These are phyloP conservation scores for Melanotaenia maccullochi DNA, from an alignment of 2,797 vertebrate genomes.

Conservation along the genomic window DNA sequence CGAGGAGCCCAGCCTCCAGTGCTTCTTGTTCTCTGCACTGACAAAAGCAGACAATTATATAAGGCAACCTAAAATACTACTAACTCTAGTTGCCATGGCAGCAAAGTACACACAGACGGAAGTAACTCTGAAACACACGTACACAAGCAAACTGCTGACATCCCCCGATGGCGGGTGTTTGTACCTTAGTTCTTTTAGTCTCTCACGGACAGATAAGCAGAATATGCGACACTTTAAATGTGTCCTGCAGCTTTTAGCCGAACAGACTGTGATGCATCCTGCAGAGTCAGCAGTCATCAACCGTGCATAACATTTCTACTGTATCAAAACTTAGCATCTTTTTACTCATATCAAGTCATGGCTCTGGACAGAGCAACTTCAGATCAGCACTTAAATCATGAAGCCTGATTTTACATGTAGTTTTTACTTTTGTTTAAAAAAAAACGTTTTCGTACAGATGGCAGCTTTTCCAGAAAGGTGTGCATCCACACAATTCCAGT, in stretches of 20 bases:
- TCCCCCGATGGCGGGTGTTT: conserved; percentile 35
- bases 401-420: neutral
- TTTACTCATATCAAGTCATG: conserved; percentile 15
- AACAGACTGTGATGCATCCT: neutral
- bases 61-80: conserved; percentile 62
- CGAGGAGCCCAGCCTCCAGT: conserved; percentile 2
- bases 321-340: neutral
- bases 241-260: conserved; percentile 23
- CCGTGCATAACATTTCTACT: neutral
- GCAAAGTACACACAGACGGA: conserved; percentile 45
- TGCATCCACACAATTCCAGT: too few relatives aligned
- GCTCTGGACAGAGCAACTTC: conserved; percentile 10
- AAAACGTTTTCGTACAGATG: too few relatives aligned
- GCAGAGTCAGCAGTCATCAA: conserved; percentile 25
- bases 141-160: conserved; percentile 50
- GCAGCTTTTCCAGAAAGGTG: too few relatives aligned
- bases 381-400: conserved; percentile 27
- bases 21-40: conserved; percentile 16
- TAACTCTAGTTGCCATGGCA: conserved; percentile 65
- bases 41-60: conserved; percentile 63
- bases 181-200: conserved; percentile 16
- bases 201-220: conserved; percentile 16
- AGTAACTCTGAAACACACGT: conserved; percentile 11
- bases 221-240: conserved; percentile 26
- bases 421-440: neutral